Conservation (phyloP, 2,888 invertebrate species). For the Aromia moschata region DNA sequence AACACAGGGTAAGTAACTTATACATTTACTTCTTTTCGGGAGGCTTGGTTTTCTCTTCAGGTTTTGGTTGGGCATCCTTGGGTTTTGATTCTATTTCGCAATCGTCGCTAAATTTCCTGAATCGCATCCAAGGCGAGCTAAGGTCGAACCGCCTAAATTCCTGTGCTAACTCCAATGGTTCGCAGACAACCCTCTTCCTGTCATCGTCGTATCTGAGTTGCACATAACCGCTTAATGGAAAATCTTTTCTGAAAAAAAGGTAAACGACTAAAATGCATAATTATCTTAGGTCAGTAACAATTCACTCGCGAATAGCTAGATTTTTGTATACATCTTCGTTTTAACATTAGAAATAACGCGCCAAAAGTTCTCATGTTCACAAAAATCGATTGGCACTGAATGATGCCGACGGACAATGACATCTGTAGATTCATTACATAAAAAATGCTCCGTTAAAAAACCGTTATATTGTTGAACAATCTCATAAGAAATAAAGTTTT, state of each 20-base stretch:
- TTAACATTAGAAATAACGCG: neutral
- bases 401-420: no score
- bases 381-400: no score
- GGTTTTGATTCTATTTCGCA: neutral
- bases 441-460: no score
- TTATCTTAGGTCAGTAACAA: no score
- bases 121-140: slow-evolving; percentile 97
- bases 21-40: no score
- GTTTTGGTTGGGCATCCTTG: slow-evolving; percentile 67
- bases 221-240: slow-evolving; percentile 94
- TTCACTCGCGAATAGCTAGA: no score
- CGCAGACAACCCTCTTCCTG: slow-evolving; percentile 92
- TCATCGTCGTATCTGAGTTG: slow-evolving; percentile 98
- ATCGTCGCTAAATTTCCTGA: slow-evolving; percentile 79
- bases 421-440: no score
- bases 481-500: no score
- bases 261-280: no score
- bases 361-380: no score
- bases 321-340: neutral
- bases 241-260: slow-evolving; percentile 80
- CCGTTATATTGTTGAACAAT: no score
- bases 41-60: slow-evolving; percentile 64
- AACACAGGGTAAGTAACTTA: neutral
- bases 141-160: slow-evolving; percentile 98
- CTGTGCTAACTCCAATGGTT: slow-evolving; percentile 95